phyloP scores from a whole-genome alignment of 1,140 invertebrate species.

The Lucilia cuprina region DNA sequence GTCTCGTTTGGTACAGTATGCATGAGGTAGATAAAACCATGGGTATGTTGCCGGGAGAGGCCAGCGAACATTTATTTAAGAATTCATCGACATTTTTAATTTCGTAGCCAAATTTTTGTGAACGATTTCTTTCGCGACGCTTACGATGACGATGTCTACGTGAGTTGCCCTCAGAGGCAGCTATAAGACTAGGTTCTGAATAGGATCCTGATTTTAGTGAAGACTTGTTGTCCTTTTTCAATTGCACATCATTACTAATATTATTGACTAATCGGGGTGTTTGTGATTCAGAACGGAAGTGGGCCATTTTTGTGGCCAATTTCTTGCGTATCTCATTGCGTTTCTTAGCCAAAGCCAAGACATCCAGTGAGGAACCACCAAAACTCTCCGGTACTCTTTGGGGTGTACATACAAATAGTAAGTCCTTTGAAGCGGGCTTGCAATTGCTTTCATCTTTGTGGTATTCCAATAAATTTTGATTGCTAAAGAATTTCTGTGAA shows the following conservation, averaged over 20 bases:
- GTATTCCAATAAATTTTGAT: conserved; percentile 58
- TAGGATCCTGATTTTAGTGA: conserved; percentile 52
- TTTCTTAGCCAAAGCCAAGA: conserved; percentile 51
- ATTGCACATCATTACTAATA: background rate
- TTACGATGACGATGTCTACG: conserved; percentile 64
- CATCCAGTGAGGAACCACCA: conserved; percentile 48
- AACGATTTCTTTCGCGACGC: conserved; percentile 64
- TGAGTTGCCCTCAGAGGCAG: conserved; percentile 52
- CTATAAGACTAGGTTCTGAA: conserved; percentile 58
- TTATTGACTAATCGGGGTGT: background rate
- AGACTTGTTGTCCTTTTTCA: conserved; percentile 35
- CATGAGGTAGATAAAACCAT: conserved; percentile 79
- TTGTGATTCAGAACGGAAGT: conserved; percentile 23
- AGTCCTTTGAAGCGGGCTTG: conserved; percentile 53
- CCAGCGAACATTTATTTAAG: conserved; percentile 67
- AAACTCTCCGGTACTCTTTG: conserved; percentile 47
- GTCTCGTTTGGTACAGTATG: conserved; percentile 76
- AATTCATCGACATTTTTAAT: conserved; percentile 78
- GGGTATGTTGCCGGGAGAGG: conserved; percentile 78
- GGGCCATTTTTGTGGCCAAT: conserved; percentile 36
- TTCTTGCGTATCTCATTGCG: conserved; percentile 52
- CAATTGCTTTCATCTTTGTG: conserved; percentile 43
- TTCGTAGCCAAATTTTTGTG: conserved; percentile 73
- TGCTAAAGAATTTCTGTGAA: conserved; percentile 59
- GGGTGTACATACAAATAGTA: conserved; percentile 59